Base-by-base conservation (phyloP, 1,140 invertebrate species). In the Orchesella cincta region DNA sequence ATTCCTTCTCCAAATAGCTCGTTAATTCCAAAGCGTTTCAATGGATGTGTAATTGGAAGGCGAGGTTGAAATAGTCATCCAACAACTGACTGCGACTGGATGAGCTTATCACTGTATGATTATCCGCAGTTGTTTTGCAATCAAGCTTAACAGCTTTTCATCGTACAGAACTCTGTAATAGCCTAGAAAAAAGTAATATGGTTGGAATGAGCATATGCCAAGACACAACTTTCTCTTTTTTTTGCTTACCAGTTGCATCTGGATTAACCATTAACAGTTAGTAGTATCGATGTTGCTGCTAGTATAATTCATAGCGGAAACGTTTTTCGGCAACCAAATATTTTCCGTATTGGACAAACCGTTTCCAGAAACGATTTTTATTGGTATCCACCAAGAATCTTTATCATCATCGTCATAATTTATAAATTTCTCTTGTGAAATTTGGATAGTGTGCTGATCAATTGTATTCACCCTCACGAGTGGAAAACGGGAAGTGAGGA, bases 101-200 rank as follows among this genome's bases (percentile, higher is more conserved):
- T 23, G n/a, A 12, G n/a, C 33, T 52, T 54, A 81, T 81, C 3
- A 62, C 35, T 0, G 33, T 8, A 62, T 72, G 62, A 39, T 78
- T 26, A 3, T 5, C 1, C 28, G 28, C 3, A 78, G 62, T 46
- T 81, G 77, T 1, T 67, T 2, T 20, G 29, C 18, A 29, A 81
- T 74, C 0, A 76, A 34, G 20, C 18, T 29, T 14, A 54, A 51
- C 26, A 81, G 20, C 0, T 23, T n/a, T 2, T 86, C 82, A 79
- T 95, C 93, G 82, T 95, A 95, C 83, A 94, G 93, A 0, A 94
- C 90, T 51, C 92, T 88, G 83, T 94, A 95, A 80, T 93, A 94
- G 26, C 93, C 76, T 78, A 34, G 14, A 18, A 18, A 64, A n/a
- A 14, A 14, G n/a, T n/a, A n/a, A n/a, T n/a, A n/a, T n/a, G n/a